Conservation (phyloP, 2,888 invertebrate genomes). For the Drosophila ustulata region DNA sequence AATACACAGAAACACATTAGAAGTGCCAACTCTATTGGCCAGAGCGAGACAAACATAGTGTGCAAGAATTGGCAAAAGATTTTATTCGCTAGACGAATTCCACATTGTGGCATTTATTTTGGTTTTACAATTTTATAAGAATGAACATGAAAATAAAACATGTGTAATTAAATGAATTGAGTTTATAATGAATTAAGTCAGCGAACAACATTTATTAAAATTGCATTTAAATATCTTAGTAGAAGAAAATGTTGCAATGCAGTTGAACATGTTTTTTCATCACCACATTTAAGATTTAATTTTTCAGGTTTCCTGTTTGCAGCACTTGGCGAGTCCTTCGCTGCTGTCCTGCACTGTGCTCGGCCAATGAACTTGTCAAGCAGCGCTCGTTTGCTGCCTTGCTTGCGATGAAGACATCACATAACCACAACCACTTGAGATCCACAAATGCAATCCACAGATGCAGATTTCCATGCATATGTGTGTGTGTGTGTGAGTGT, state of each 20-base stretch:
- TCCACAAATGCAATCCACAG: slow-evolving; percentile 39
- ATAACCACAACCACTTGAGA: slow-evolving; percentile 62
- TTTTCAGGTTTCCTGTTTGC: not conserved
- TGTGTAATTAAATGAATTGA: too few relatives aligned
- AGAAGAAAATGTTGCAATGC: too few relatives aligned
- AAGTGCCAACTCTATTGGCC: not conserved
- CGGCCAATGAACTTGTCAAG: slow-evolving; percentile 73
- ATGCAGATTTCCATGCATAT: too few relatives aligned
- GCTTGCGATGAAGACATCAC: slow-evolving; percentile 45
- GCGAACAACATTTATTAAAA: too few relatives aligned
- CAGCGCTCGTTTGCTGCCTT: not conserved
- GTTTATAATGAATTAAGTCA: too few relatives aligned
- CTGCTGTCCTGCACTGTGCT: slow-evolving; percentile 6
- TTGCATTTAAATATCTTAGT: too few relatives aligned
- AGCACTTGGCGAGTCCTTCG: slow-evolving; percentile 19
- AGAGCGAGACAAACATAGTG: slow-evolving; percentile 13
- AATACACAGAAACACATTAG: not conserved
- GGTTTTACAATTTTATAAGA: too few relatives aligned
- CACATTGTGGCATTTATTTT: too few relatives aligned
- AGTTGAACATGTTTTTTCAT: too few relatives aligned
- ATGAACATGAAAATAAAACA: too few relatives aligned
- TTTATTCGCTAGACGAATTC: not conserved
- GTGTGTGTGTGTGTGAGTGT: slow-evolving; percentile 12
- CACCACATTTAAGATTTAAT: not conserved
- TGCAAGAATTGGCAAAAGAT: not conserved